Conservation (phyloP, 2,113 vertebrate genomes). For the Prunella himalayana region DNA sequence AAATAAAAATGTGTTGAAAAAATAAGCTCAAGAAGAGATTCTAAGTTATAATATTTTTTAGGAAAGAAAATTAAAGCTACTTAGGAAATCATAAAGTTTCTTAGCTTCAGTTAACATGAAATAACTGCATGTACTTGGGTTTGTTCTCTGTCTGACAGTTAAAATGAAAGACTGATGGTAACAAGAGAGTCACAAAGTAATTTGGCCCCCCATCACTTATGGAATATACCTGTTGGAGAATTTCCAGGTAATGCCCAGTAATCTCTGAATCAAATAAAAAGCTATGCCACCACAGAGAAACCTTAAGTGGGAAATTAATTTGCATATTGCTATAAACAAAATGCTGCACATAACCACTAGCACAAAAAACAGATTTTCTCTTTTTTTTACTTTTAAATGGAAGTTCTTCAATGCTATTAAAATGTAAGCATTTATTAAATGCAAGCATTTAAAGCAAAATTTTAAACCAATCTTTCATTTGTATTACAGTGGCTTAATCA, state of each 20-base stretch:
- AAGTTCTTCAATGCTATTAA: background rate
- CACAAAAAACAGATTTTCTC: background rate
- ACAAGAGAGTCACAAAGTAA: background rate
- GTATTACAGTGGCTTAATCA: background rate
- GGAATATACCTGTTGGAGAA: background rate
- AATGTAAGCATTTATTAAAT: background rate
- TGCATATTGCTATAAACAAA: background rate
- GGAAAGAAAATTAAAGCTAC: background rate
- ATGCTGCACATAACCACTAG: background rate
- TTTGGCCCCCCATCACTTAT: background rate
- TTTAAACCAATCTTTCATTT: background rate
- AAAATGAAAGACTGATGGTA: background rate
- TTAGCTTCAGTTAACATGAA: background rate
- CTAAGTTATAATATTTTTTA: background rate
- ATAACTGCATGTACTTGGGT: background rate
- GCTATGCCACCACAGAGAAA: background rate
- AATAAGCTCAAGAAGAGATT: background rate
- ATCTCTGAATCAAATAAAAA: background rate
- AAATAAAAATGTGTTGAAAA: background rate
- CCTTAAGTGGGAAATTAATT: background rate
- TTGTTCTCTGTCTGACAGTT: background rate
- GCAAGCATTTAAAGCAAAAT: background rate
- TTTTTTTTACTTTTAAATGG: background rate
- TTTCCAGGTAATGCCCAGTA: background rate
- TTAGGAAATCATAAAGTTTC: background rate